A percentile compares a stretch with the other conserved stretches of the same genome.
Conservation (phyloP, 2,113 vertebrate genomes). For the Theristicus caerulescens region DNA sequence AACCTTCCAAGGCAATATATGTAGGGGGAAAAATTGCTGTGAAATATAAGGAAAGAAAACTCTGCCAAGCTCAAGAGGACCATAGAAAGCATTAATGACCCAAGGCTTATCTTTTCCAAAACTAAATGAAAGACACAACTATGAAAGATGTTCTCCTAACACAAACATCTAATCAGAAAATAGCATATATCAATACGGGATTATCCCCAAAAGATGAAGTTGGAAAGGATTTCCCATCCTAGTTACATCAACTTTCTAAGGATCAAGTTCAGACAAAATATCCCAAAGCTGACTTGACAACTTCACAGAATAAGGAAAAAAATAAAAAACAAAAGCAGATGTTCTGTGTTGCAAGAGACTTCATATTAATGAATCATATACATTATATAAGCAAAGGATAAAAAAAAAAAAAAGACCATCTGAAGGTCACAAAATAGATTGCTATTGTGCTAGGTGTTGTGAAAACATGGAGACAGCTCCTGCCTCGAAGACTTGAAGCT, state of each 20-base stretch:
- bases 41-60: background rate
- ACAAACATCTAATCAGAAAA: background rate
- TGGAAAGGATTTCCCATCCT: slow-evolving; percentile 9
- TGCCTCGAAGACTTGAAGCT: background rate
- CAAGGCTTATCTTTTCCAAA: slow-evolving; percentile 14
- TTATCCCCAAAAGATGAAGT: background rate
- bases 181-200: background rate
- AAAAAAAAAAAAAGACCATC: background rate
- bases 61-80: background rate
- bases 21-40: background rate
- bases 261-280: slow-evolving; percentile 8
- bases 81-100: background rate
- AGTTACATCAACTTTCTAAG: background rate
- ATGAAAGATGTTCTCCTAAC: background rate
- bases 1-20: background rate
- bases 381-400: background rate
- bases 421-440: background rate
- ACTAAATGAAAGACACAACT: background rate
- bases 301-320: background rate
- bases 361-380: background rate
- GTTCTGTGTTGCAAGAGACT: background rate
- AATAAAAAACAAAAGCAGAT: background rate
- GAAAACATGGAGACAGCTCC: background rate
- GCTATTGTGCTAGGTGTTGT: background rate
- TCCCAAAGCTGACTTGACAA: background rate